These are phyloP conservation scores for Muschampia plurimacula DNA, from an alignment of 2,888 invertebrate species.

Conservation along the genomic window DNA sequence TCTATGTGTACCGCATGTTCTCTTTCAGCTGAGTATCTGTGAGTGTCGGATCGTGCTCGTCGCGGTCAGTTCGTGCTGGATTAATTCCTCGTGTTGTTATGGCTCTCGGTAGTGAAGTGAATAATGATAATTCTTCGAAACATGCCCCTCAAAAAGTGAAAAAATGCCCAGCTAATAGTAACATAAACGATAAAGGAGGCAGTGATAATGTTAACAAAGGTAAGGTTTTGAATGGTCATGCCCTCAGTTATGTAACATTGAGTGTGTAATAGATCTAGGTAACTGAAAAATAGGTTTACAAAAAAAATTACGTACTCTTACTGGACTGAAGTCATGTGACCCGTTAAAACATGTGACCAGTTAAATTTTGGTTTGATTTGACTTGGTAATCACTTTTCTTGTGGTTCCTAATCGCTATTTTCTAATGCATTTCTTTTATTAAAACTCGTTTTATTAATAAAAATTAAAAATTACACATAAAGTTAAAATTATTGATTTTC, in stretches of 20 bases:
- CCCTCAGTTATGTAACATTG: conserved; percentile 82
- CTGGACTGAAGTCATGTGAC: conserved; percentile 74
- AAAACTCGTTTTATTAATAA: not conserved
- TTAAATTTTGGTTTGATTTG: conserved; percentile 35
- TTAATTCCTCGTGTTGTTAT: conserved; percentile 85
- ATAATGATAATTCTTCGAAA: conserved; percentile 81
- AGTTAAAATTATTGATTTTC: not conserved
- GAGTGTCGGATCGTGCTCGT: conserved; percentile 79
- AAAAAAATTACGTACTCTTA: conserved; percentile 49
- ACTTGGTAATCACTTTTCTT: conserved; percentile 27
- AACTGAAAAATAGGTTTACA: conserved; percentile 54
- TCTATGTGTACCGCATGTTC: conserved; percentile 82
- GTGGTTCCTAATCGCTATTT: not conserved
- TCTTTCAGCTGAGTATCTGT: conserved; percentile 85
- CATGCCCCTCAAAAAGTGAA: conserved; percentile 81
- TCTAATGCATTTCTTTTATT: not conserved
- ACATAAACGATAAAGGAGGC: conserved; percentile 74
- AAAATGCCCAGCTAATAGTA: conserved; percentile 76
- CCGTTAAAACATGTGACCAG: conserved; percentile 69
- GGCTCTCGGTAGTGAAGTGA: conserved; percentile 86
- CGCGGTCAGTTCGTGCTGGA: conserved; percentile 80
- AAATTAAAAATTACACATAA: not conserved
- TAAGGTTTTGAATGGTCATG: conserved; percentile 74
- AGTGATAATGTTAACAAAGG: conserved; percentile 79
- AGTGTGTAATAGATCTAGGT: conserved; percentile 57